Evolutionary conservation across 2,888 invertebrate species (phyloP).

Genomic region (Cheilosia variabilis): DNA sequence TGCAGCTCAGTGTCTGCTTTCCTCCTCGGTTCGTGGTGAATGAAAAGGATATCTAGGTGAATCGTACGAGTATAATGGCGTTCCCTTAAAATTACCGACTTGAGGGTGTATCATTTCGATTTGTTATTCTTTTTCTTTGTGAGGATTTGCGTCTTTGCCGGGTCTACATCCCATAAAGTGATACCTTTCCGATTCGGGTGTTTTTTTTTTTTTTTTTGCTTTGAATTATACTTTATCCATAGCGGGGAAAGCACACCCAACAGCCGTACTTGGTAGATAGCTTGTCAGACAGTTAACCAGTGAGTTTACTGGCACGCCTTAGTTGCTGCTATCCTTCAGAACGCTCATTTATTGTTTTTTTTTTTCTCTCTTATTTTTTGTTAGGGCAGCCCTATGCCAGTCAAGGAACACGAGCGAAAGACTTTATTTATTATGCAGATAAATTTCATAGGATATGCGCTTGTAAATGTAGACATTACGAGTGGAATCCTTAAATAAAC

Average conservation of each 20-base stretch:
- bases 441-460: constrained; percentile 75
- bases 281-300: constrained; percentile 70
- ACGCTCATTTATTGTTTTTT: constrained; percentile 43
- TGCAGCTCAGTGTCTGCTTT: constrained; percentile 16
- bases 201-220: constrained; percentile 16
- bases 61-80: constrained; percentile 16
- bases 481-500: constrained; percentile 75
- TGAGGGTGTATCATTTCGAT: constrained; percentile 67
- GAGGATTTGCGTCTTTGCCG: constrained; percentile 55
- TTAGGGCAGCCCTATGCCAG: constrained; percentile 23
- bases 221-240: constrained; percentile 40
- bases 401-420: constrained; percentile 56
- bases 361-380: not conserved
- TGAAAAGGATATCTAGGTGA: constrained; percentile 54
- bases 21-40: not conserved
- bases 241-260: constrained; percentile 3
- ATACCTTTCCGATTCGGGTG: constrained; percentile 48
- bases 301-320: constrained; percentile 66
- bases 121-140: constrained; percentile 46
- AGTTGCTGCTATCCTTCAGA: constrained; percentile 57
- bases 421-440: constrained; percentile 75
- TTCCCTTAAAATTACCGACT: constrained; percentile 45
- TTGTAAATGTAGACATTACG: constrained; percentile 76
- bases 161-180: constrained; percentile 63
- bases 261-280: constrained; percentile 50